Base-by-base conservation (phyloP, 2,797 vertebrate genomes). In the Ctenopoma multispine region DNA sequence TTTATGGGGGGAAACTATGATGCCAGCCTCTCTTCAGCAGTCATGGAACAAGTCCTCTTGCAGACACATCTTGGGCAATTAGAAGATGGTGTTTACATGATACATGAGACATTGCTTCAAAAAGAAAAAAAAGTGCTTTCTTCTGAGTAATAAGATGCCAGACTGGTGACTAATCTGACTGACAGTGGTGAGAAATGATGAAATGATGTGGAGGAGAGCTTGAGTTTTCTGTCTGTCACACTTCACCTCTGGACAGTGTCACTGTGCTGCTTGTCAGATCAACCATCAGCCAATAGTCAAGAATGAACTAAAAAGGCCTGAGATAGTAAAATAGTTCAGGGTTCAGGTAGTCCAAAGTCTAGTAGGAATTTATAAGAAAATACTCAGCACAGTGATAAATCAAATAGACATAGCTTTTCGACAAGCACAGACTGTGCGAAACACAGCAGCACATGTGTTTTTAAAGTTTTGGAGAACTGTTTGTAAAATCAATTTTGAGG, bases 1-100 rank as follows among this genome's bases (percentile, higher is more conserved):
- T 83, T 85, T 78, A 69, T 85, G 55, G 61, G 63, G 20, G 78
- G 82, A 87, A 91, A 88, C 79, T 86, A 1, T 88, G 83, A 89
- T 83, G 78, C 81, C 71, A 72, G 46, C 36, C 44, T 44, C 58
- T 38, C 1, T 36, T 66, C 65, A 81, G 58, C 40, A 75, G 61
- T 79, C 67, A 74, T 75, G 80, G 77, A 85, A 85, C 50, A 72
- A 75, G 67, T 65, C 43, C 67, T 87, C 79, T 89, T 65, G 31
- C 46, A 46, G 64, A 24, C 49, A 58, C 41, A 75, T 74, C 21
- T 17, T 74, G 48, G 61, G 74, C 82, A 44, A 40, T 50, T 47
- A 64, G 47, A 66, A 61, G 50, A 83, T 80, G 79, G 81, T 54
- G 80, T 65, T 70, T 66, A 58, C 82, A 41, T 58, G 60, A 23